Evolutionary conservation across 1,140 invertebrate genomes (phyloP).

Genomic region (Pemphigus obesinymphae): DNA sequence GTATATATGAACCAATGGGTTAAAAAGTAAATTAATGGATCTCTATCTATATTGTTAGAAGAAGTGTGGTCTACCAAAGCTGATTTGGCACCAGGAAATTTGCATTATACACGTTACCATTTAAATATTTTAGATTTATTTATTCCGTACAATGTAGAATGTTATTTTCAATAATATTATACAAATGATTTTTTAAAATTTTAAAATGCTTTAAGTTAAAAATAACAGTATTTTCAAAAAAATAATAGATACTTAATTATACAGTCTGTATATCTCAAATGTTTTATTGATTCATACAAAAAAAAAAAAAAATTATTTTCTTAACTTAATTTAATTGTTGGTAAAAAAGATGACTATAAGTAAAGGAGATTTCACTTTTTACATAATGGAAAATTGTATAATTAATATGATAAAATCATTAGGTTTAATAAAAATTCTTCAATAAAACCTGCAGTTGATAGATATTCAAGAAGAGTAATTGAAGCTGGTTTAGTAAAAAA

Average conservation of each 20-base stretch:
- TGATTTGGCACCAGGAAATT: constrained; percentile 69
- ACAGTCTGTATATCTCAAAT: too few relatives aligned
- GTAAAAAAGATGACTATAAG: constrained; percentile 53
- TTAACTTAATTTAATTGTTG: too few relatives aligned
- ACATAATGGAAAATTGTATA: constrained; percentile 75
- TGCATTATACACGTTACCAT: constrained; percentile 67
- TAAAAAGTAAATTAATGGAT: constrained; percentile 56
- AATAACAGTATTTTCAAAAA: too few relatives aligned
- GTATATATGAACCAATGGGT: constrained; percentile 69
- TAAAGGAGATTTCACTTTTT: constrained; percentile 53
- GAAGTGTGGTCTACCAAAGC: constrained; percentile 64
- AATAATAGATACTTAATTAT: too few relatives aligned
- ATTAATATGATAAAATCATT: constrained; percentile 74
- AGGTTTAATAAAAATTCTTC: constrained; percentile 72
- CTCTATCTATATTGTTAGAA: constrained; percentile 64
- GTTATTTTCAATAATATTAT: constrained; percentile 79
- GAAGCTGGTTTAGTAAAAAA: constrained; percentile 73
- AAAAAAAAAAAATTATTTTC: too few relatives aligned
- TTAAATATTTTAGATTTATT: constrained; percentile 67
- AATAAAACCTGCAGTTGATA: constrained; percentile 64
- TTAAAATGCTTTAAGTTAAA: too few relatives aligned
- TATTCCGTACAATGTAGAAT: constrained; percentile 72
- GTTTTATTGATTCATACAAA: too few relatives aligned
- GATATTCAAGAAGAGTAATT: constrained; percentile 60
- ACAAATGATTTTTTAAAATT: too few relatives aligned